phyloP scores from a whole-genome alignment of 1,140 invertebrate species.

The Thalassaphorura encarpata region DNA sequence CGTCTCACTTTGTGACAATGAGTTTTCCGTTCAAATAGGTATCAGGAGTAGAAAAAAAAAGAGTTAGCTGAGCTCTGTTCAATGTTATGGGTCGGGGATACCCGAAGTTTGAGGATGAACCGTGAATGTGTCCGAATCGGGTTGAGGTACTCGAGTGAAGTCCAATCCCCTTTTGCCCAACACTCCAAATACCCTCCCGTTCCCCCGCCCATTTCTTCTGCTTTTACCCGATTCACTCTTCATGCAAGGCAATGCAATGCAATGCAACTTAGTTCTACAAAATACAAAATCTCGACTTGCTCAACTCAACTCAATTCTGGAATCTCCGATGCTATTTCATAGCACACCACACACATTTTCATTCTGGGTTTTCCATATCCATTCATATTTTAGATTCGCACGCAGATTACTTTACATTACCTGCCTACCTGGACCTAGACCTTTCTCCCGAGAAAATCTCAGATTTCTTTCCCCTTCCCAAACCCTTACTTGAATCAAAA shows the following conservation, averaged over 20 bases:
- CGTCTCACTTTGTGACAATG: no score
- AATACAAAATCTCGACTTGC: neutral
- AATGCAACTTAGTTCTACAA: neutral
- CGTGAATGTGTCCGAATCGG: neutral
- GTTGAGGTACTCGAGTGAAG: neutral
- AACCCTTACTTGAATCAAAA: neutral
- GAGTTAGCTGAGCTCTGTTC: no score
- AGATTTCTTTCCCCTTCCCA: neutral
- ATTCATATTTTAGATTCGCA: no score
- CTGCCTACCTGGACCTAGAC: neutral
- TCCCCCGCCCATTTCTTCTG: neutral
- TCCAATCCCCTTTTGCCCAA: neutral
- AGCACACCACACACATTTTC: neutral
- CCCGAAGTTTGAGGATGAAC: no score
- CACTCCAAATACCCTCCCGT: slow-evolving; percentile 12
- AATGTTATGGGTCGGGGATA: no score
- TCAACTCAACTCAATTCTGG: neutral
- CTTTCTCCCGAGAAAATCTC: neutral
- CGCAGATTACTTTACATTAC: slow-evolving; percentile 8
- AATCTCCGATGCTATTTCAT: neutral
- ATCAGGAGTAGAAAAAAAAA: no score
- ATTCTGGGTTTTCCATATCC: neutral
- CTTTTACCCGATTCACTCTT: neutral
- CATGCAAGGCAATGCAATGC: no score
- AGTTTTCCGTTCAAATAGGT: no score